Evolutionary conservation across 2,113 vertebrate species (phyloP).

Genomic region (Embiotoca jacksoni): DNA sequence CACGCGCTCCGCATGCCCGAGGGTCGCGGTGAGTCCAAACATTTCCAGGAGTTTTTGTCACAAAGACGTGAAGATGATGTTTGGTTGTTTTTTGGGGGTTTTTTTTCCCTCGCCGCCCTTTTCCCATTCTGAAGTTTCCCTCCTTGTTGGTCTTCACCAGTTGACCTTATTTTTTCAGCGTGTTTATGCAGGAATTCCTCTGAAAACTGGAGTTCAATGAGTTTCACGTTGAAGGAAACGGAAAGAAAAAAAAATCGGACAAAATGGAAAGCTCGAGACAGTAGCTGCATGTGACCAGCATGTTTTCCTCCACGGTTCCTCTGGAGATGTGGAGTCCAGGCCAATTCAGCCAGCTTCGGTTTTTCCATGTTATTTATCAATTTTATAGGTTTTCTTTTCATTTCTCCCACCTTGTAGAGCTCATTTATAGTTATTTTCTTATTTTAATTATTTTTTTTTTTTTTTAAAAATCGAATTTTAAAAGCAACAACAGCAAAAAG

Average conservation of each 20-base stretch:
- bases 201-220: background rate
- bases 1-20: conserved; percentile 50
- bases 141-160: too few species aligned
- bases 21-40: conserved; percentile 55
- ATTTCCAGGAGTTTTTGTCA: background rate
- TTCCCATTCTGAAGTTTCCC: conserved; percentile 5
- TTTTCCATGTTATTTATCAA: conserved; percentile 17
- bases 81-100: too few species aligned
- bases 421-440: too few species aligned
- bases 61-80: too few species aligned
- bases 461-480: too few species aligned
- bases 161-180: background rate
- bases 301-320: conserved; percentile 24
- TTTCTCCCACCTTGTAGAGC: too few species aligned
- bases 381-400: too few species aligned
- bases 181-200: background rate
- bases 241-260: background rate
- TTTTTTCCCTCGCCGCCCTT: background rate
- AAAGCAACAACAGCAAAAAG: too few species aligned
- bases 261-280: background rate
- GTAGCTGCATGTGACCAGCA: conserved; percentile 35
- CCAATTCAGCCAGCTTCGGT: conserved; percentile 5
- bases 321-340: conserved; percentile 7
- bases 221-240: background rate
- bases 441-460: too few species aligned